phyloP scores from a whole-genome alignment of 2,113 vertebrate genomes.

The Athene noctua region DNA sequence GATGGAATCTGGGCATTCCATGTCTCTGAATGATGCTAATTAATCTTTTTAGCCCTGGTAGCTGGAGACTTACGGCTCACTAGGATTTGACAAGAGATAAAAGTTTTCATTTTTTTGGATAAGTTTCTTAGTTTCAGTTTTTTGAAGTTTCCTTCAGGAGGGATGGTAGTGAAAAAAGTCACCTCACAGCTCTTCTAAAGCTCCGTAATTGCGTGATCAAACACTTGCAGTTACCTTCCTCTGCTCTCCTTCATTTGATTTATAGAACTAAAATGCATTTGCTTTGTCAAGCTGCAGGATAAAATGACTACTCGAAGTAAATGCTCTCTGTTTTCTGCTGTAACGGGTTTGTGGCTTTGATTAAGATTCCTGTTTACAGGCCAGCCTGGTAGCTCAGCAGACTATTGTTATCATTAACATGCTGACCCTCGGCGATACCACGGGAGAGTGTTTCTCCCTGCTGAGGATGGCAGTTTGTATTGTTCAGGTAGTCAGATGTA shows the following conservation, averaged over 20 bases:
- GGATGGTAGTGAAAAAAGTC: neutral
- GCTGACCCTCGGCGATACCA: slow-evolving; percentile 61
- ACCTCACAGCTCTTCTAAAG: neutral
- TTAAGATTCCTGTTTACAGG: slow-evolving; percentile 65
- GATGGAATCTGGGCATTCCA: neutral
- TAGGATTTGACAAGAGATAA: neutral
- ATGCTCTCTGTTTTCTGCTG: neutral
- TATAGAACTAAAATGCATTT: neutral
- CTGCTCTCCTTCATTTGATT: slow-evolving; percentile 3
- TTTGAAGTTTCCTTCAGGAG: slow-evolving; percentile 8
- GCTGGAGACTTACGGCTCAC: neutral
- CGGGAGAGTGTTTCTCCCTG: slow-evolving; percentile 49
- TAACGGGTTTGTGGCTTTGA: slow-evolving; percentile 24
- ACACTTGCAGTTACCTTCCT: neutral
- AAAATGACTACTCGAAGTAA: slow-evolving; percentile 29
- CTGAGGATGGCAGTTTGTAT: slow-evolving; percentile 66
- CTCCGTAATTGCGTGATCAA: neutral
- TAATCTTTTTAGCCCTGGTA: neutral
- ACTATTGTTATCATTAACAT: slow-evolving; percentile 58
- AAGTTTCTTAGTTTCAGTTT: neutral
- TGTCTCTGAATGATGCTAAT: neutral
- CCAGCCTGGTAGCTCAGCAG: slow-evolving; percentile 56
- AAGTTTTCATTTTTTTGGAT: neutral
- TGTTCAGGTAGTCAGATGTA: slow-evolving; percentile 59
- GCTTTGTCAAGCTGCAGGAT: slow-evolving; percentile 2